A percentile compares a stretch with the other conserved stretches of the same genome.
phyloP scores from a whole-genome alignment of 2,888 invertebrate species.

The Fragum whitleyi region DNA sequence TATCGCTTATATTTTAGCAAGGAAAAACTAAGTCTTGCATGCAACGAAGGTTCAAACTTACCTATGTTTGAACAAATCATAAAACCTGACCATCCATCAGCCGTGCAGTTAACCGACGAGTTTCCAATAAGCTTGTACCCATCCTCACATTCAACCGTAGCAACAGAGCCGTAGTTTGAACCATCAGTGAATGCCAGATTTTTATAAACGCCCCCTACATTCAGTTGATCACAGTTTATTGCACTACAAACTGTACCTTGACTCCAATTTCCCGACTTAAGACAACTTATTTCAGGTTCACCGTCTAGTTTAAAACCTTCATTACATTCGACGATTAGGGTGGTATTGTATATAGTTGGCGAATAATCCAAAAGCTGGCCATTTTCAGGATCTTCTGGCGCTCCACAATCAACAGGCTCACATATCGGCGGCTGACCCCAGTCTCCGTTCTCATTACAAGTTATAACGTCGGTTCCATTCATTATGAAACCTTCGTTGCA shows the following conservation, averaged over 20 bases:
- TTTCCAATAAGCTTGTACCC: background rate
- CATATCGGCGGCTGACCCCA: conserved; percentile 5
- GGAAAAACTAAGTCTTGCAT: no score
- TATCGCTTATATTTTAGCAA: no score
- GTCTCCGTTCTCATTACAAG: conserved; percentile 13
- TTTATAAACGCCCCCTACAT: background rate
- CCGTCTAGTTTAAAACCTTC: background rate
- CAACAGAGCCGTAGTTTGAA: conserved; percentile 10
- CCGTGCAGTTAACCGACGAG: background rate
- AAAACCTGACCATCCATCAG: background rate
- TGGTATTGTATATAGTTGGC: conserved; percentile 10
- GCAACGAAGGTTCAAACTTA: no score
- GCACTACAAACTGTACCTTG: background rate
- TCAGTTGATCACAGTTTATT: background rate
- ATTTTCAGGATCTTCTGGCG: background rate
- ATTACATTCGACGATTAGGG: background rate
- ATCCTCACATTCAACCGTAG: conserved; percentile 13
- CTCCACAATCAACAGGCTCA: conserved; percentile 2
- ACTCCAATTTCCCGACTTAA: conserved; percentile 3
- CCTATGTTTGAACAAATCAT: background rate
- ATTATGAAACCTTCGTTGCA: conserved; percentile 23
- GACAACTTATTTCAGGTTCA: background rate
- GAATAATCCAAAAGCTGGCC: background rate
- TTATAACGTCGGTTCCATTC: background rate
- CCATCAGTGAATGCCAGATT: background rate